A percentile compares a stretch with the other conserved stretches of the same genome.
These are phyloP conservation scores for Temnothorax nylanderi DNA, from an alignment of 1,140 invertebrate genomes.

Conservation along the genomic window DNA sequence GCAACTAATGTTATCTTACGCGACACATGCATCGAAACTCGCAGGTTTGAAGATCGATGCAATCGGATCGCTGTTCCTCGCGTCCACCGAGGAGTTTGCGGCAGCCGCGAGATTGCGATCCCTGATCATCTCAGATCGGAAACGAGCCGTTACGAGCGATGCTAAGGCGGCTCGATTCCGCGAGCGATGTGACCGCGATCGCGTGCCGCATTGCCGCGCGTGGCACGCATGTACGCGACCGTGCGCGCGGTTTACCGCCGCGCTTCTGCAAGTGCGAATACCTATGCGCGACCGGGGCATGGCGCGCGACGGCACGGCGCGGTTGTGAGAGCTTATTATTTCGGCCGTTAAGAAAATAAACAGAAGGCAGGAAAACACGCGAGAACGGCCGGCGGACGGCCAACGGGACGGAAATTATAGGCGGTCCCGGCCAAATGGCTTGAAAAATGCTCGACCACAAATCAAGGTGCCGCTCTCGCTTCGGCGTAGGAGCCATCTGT, in stretches of 20 bases:
- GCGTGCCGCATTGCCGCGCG: constrained; percentile 36
- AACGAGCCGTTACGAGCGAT: constrained; percentile 23
- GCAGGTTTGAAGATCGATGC: too few relatives aligned
- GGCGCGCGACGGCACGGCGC: background rate
- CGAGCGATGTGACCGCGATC: background rate
- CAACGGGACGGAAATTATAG: constrained; percentile 82
- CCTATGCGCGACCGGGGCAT: background rate
- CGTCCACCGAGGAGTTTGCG: background rate
- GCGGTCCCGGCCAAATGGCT: constrained; percentile 82
- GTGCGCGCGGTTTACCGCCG: constrained; percentile 33
- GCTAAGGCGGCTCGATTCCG: constrained; percentile 3
- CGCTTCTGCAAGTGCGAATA: constrained; percentile 27
- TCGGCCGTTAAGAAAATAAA: constrained; percentile 85
- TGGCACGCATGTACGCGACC: background rate
- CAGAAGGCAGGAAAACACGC: constrained; percentile 82
- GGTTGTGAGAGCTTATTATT: constrained; percentile 79
- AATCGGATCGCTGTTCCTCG: background rate
- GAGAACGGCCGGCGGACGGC: constrained; percentile 63
- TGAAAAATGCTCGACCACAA: constrained; percentile 84
- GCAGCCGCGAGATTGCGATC: background rate
- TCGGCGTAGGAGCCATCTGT: constrained; percentile 83
- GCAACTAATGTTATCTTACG: too few relatives aligned
- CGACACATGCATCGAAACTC: too few relatives aligned
- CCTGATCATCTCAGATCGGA: constrained; percentile 13
- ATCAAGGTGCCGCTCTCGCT: constrained; percentile 80